Conservation (phyloP, 2,888 invertebrate genomes). For the Xestia rhomboidea region DNA sequence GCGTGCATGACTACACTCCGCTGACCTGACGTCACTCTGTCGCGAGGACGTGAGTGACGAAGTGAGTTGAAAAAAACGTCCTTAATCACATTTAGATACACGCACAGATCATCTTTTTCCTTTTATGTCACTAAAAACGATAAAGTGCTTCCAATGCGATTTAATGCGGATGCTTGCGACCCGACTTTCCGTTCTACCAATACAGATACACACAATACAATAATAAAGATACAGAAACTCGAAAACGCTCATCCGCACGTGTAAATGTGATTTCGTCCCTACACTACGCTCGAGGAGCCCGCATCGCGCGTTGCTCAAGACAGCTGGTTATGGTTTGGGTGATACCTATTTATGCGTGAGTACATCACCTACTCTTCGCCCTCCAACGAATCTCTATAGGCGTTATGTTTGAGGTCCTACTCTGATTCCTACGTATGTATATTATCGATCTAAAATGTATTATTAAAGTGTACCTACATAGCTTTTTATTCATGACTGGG, state of each 20-base stretch:
- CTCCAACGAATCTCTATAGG: background rate
- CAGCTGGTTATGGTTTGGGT: background rate
- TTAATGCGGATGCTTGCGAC: background rate
- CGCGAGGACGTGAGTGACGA: background rate
- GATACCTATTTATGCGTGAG: background rate
- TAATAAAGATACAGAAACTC: background rate
- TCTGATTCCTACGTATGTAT: background rate
- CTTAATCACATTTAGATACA: background rate
- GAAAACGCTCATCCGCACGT: background rate
- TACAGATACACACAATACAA: too few species aligned
- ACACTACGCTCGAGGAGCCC: background rate
- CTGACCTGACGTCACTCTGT: background rate
- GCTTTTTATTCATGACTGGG: background rate
- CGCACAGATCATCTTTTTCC: background rate
- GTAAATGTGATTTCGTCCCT: background rate
- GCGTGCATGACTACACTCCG: background rate
- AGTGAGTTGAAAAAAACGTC: constrained; percentile 2
- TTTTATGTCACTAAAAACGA: background rate
- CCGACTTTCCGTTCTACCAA: background rate
- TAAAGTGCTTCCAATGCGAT: background rate
- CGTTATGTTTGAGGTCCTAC: background rate
- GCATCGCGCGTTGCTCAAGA: background rate
- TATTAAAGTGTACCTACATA: background rate
- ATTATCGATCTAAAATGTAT: background rate
- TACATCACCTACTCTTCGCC: background rate